These are phyloP conservation scores for silkworm (Bombyx mori) DNA, from an alignment of 1,140 invertebrate genomes.

Conservation along the genomic window DNA sequence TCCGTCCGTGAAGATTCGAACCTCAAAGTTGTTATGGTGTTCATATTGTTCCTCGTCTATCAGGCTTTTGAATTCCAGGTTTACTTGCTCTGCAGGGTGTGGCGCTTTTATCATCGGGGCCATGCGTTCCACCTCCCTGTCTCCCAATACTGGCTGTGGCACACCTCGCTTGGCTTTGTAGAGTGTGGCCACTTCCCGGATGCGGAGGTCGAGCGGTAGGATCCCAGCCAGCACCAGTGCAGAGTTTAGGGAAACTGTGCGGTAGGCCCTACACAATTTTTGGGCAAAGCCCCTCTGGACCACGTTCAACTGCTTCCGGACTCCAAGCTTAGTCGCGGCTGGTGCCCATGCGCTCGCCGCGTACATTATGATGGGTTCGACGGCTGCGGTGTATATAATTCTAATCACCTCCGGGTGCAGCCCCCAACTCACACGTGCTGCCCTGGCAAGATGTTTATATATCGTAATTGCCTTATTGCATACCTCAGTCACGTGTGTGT, in stretches of 20 bases:
- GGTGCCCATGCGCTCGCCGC: not conserved
- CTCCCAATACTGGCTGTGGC: not conserved
- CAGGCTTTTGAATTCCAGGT: too few species aligned
- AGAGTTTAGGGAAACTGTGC: conserved; percentile 17
- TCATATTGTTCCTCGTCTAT: too few species aligned
- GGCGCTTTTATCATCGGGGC: not conserved
- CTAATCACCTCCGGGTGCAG: not conserved
- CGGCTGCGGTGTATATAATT: not conserved
- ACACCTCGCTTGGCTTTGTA: conserved; percentile 16
- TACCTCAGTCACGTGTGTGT: too few species aligned
- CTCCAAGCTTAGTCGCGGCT: not conserved
- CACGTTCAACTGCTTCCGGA: not conserved
- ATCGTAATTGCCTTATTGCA: not conserved
- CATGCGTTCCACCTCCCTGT: too few species aligned
- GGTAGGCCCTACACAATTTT: conserved; percentile 16
- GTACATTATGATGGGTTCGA: conserved; percentile 2
- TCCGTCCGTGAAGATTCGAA: too few species aligned
- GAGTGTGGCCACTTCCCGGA: conserved; percentile 14
- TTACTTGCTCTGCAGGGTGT: not conserved
- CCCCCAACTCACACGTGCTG: not conserved
- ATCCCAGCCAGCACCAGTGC: conserved; percentile 12
- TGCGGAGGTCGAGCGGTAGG: conserved; percentile 19
- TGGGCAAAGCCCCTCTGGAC: conserved; percentile 16
- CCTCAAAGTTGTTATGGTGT: too few species aligned
- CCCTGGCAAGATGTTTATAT: conserved; percentile 2